These are phyloP conservation scores for Xiphydria camelus DNA, from an alignment of 2,888 invertebrate species.

Conservation along the genomic window DNA sequence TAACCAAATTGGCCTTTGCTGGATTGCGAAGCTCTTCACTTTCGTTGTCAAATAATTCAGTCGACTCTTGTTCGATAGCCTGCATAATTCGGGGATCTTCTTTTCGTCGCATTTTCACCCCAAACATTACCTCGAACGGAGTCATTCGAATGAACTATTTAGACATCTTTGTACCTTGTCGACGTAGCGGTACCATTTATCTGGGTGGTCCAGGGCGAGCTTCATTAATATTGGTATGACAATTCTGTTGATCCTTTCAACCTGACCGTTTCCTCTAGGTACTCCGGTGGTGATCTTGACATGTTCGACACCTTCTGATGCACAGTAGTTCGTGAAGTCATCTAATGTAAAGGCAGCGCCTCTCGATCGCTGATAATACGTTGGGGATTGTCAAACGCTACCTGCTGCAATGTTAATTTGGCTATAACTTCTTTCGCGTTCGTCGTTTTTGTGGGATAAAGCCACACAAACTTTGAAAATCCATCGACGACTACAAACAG, in stretches of 20 bases:
- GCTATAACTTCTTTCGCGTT: conserved; percentile 11
- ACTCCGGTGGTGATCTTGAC: conserved; percentile 33
- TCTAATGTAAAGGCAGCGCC: conserved; percentile 37
- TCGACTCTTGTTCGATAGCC: no score
- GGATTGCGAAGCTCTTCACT: conserved; percentile 11
- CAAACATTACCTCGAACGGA: conserved; percentile 25
- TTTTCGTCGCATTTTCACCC: no score
- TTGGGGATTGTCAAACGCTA: conserved; percentile 25
- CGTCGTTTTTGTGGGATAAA: conserved; percentile 18
- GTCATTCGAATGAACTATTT: conserved; percentile 19
- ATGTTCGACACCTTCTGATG: conserved; percentile 23
- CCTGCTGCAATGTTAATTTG: no score
- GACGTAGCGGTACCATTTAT: no score
- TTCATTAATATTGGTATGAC: conserved; percentile 28
- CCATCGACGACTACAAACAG: no score
- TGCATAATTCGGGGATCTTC: no score
- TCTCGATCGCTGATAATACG: conserved; percentile 32
- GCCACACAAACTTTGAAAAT: conserved; percentile 9
- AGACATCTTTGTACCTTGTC: no score
- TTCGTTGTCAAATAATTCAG: no score
- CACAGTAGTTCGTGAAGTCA: conserved; percentile 27
- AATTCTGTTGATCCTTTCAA: conserved; percentile 29
- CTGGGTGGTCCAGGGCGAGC: conserved; percentile 17
- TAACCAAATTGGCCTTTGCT: conserved; percentile 21
- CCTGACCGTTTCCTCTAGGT: conserved; percentile 41